Evolutionary conservation across 2,797 vertebrate species (phyloP), one percentile per base, ranked within the genome.

Genomic region (Sebastes taczanowskii): DNA sequence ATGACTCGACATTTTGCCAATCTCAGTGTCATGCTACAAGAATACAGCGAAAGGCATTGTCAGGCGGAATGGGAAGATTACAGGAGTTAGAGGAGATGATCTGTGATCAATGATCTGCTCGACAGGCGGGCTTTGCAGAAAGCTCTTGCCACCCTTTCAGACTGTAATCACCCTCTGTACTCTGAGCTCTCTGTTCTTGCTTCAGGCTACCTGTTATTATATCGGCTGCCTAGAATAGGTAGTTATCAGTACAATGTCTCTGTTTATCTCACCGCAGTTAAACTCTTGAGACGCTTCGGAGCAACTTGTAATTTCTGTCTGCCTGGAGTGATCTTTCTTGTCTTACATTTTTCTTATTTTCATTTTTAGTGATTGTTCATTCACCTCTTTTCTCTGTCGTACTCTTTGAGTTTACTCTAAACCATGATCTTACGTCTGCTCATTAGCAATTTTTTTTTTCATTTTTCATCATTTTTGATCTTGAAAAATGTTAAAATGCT

Each of bases 151-250:
- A 69, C 84, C 80, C 62, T 83, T 72, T 85, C 84, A 89, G 38
- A 56, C 77, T 87, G 72, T 85, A 90, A 92, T 92, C 84, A 87
- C 65, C 73, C 59, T 76, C 86, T 76, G 77, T 63, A 16, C 71
- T 81, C 61, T 3, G 42, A 82, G 56, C 85, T 77, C 67, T 83
- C 80, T 80, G 69, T 80, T 88, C 60, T 81, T 42, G 82, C 88
- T 91, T 55, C n/a, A 1, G 80, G 78, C 42, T 82, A 64, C 65
- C 79, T 84, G 74, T 80, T 84, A 62, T 80, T 84, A 62, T 55
- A 69, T 55, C 65, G 38, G 66, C 34, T 23, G 78, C 66, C 76
- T 35, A n/a, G 81, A 87, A 85, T 64, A 82, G 59, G 75, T 80
- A 29, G 76, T 89, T 88, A 88, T 85, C 88, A 62, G 52, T 73